Percentiles rank a stretch among this genome's conserved stretches.
phyloP scores from a whole-genome alignment of 1,140 invertebrate genomes.

The Leptopilina clavipes region DNA sequence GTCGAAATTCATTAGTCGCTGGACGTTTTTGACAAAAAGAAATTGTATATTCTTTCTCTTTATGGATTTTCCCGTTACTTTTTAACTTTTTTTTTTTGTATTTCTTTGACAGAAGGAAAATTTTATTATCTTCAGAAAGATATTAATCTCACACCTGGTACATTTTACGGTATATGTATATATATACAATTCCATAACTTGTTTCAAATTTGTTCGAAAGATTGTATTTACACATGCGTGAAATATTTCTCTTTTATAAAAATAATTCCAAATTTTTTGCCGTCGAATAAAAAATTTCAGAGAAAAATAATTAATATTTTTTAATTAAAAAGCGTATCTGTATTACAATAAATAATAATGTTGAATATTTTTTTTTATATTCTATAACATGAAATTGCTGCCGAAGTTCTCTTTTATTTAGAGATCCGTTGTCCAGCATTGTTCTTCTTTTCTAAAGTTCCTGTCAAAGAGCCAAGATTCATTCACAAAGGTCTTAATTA shows the following conservation, averaged over 20 bases:
- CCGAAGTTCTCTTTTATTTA: background rate
- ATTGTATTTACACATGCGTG: no score
- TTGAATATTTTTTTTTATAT: background rate
- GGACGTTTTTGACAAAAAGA: background rate
- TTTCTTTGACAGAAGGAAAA: background rate
- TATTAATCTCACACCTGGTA: constrained; percentile 29
- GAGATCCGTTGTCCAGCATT: background rate
- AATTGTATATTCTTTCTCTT: background rate
- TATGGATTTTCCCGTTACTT: background rate
- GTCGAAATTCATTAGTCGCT: constrained; percentile 8
- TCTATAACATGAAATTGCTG: background rate
- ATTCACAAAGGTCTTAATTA: constrained; percentile 9
- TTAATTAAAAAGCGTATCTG: no score
- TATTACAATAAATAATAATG: background rate
- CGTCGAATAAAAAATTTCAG: no score
- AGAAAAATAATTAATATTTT: background rate
- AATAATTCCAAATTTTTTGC: background rate
- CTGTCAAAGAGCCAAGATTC: background rate
- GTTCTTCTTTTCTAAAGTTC: constrained; percentile 3
- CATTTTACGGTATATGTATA: no score
- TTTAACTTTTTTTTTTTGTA: background rate
- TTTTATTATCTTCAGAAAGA: constrained; percentile 29
- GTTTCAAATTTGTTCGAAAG: background rate
- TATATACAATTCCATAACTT: no score
- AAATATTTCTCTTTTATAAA: background rate